Evolutionary conservation across 2,113 vertebrate species (phyloP).

Genomic region (Lichenostomus cassidix): DNA sequence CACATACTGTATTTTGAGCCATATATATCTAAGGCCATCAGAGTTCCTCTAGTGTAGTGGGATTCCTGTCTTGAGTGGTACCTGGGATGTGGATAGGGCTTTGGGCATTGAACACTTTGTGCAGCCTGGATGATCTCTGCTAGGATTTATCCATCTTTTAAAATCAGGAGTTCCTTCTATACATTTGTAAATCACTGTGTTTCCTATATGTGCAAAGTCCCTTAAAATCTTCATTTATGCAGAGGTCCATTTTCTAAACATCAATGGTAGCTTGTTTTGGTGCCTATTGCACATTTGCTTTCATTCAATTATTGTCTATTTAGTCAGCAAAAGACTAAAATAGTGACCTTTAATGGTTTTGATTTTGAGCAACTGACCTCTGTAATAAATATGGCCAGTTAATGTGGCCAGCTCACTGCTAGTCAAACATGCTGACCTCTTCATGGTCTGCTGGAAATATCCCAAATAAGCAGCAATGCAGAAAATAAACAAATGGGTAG

Average conservation of each 20-base stretch:
- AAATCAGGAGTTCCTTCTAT: not conserved
- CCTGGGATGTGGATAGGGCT: not conserved
- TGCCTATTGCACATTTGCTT: not conserved
- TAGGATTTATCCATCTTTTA: not conserved
- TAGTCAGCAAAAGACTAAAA: not conserved
- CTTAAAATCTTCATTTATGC: not conserved
- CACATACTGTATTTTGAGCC: slow-evolving; percentile 76
- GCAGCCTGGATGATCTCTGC: not conserved
- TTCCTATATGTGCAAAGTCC: not conserved
- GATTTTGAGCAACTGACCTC: not conserved
- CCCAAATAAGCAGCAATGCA: not conserved
- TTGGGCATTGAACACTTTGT: not conserved
- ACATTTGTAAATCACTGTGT: not conserved
- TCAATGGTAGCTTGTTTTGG: not conserved
- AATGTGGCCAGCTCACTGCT: not conserved
- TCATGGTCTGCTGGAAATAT: not conserved
- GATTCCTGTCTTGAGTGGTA: slow-evolving; percentile 44
- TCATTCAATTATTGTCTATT: not conserved
- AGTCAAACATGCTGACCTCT: not conserved
- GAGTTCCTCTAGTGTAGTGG: slow-evolving; percentile 42
- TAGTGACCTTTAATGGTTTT: not conserved
- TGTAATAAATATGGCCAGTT: not conserved
- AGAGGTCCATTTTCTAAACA: not conserved
- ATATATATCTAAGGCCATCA: slow-evolving; percentile 67
- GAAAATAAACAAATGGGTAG: not conserved